Conservation (phyloP, 2,888 invertebrate genomes). For the Cephonodes hylas region DNA sequence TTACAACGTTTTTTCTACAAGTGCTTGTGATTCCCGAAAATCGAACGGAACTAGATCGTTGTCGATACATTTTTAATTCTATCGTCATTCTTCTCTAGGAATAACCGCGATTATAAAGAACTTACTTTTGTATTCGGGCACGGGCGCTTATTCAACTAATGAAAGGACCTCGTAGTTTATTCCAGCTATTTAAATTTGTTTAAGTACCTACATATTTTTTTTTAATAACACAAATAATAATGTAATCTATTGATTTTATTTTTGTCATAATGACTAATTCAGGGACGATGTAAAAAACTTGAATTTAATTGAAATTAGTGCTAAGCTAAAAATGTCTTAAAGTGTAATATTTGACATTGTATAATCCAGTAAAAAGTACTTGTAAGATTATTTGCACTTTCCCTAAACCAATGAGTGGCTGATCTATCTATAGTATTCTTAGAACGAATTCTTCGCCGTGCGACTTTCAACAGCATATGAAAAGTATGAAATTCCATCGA, state of each 20-base stretch:
- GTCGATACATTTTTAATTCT: conserved; percentile 38
- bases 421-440: not conserved
- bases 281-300: too few relatives aligned
- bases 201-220: too few relatives aligned
- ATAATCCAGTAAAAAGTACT: not conserved
- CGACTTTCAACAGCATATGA: not conserved
- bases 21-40: conserved; percentile 36
- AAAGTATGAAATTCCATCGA: not conserved
- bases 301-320: too few relatives aligned
- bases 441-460: not conserved
- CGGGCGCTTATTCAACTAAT: not conserved
- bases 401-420: too few relatives aligned
- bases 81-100: conserved; percentile 30
- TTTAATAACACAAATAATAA: too few relatives aligned
- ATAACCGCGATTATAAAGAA: not conserved
- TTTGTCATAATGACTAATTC: too few relatives aligned
- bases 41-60: conserved; percentile 41
- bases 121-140: not conserved
- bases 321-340: too few relatives aligned
- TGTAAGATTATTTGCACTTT: not conserved
- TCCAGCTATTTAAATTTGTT: not conserved
- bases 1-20: conserved; percentile 3
- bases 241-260: too few relatives aligned
- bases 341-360: too few relatives aligned
- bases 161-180: not conserved